Evolutionary conservation across 2,888 invertebrate species (phyloP).

Genomic region (Metallyticus violacea): DNA sequence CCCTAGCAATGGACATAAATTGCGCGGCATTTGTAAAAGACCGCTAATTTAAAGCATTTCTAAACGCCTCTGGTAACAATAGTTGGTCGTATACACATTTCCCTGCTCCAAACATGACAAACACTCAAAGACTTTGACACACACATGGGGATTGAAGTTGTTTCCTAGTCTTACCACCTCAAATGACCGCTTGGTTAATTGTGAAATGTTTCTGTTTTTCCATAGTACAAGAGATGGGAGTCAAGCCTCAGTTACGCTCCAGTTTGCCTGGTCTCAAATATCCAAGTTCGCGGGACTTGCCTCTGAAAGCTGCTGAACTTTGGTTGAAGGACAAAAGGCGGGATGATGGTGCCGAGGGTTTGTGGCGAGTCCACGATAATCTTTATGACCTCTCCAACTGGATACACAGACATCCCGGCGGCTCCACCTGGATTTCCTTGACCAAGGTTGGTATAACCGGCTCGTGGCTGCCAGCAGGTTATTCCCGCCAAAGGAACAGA

Average conservation of each 20-base stretch:
- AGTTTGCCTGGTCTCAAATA: background rate
- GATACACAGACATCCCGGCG: constrained; percentile 80
- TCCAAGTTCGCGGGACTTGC: constrained; percentile 45
- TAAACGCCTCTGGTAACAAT: no score
- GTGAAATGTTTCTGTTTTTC: no score
- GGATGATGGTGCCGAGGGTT: constrained; percentile 69
- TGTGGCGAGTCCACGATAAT: constrained; percentile 73
- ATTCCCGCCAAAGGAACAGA: no score
- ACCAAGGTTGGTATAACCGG: constrained; percentile 44
- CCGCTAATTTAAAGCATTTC: no score
- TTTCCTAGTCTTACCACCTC: no score
- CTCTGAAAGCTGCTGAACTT: constrained; percentile 49
- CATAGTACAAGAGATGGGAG: background rate
- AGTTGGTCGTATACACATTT: no score
- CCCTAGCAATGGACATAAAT: no score
- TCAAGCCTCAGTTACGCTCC: background rate
- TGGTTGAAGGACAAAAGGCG: constrained; percentile 66
- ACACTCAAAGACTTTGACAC: no score
- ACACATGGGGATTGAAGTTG: no score
- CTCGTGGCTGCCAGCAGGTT: no score
- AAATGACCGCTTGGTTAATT: background rate
- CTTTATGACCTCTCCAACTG: constrained; percentile 85
- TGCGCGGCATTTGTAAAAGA: no score
- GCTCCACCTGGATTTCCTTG: constrained; percentile 64
- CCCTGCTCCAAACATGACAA: no score